Conservation (phyloP, 92 coral and sea anemone genomes). For the Paramuricea clavata region DNA sequence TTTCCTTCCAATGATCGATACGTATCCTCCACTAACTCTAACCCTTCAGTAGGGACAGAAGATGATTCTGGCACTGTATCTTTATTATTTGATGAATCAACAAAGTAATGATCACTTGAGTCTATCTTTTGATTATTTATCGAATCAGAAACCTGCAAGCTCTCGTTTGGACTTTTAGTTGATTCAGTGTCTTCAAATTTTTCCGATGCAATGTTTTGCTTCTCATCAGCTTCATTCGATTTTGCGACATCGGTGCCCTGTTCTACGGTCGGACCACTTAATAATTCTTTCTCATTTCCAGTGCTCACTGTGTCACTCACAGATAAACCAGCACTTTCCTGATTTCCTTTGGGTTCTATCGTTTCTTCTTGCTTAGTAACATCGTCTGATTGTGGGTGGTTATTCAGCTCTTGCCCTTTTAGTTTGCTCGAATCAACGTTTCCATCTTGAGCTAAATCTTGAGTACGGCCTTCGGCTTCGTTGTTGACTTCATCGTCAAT, state of each 20-base stretch:
- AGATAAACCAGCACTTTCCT: not conserved
- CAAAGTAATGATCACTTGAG: not conserved
- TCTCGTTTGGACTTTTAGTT: not conserved
- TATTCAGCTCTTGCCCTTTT: not conserved
- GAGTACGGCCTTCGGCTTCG: slow-evolving; percentile 58
- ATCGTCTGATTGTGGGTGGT: not conserved
- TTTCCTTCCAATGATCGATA: not conserved
- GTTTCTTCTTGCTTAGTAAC: slow-evolving; percentile 11
- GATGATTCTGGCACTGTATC: not conserved
- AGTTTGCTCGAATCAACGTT: slow-evolving; percentile 18
- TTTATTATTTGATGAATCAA: not conserved
- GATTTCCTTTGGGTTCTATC: slow-evolving; percentile 19
- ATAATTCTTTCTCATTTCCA: slow-evolving; percentile 33
- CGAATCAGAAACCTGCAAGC: not conserved
- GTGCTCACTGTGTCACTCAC: not conserved
- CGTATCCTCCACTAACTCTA: not conserved
- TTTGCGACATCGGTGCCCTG: slow-evolving; percentile 24
- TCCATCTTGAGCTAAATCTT: slow-evolving; percentile 34
- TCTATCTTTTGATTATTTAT: not conserved
- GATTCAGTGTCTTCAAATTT: not conserved
- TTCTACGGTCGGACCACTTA: slow-evolving; percentile 20
- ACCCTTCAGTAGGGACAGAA: not conserved
- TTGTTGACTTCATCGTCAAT: slow-evolving; percentile 75
- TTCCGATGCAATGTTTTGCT: not conserved
- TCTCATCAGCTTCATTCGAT: not conserved